Base-by-base conservation (phyloP, 2,888 invertebrate genomes). In the Apocheima hispidaria region DNA sequence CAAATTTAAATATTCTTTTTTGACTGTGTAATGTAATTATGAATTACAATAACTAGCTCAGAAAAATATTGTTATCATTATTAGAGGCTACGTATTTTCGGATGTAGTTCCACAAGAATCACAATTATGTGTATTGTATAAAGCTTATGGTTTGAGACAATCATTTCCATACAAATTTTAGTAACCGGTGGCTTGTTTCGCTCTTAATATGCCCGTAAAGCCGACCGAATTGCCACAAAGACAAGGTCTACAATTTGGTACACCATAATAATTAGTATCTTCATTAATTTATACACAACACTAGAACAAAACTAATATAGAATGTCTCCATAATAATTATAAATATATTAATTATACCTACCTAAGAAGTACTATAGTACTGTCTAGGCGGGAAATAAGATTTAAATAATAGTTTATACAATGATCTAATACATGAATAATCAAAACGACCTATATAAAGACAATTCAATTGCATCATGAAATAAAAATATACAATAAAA, bases 241-340 rank as follows among this genome's bases (percentile, higher is more conserved):
- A 38, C 38, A 21, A 41, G 41, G 16, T 21, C 21, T 21, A 21
- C 12, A 40, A 12, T 21, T 18, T 38, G 36, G 36, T 36, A 16
- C 10, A 33, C 36, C 16, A 7, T 36, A 7, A n/a, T n/a, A 30
- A 35, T 9, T 20, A 38, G 18, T 10, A 20, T 38, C 10, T 38
- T 38, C 33, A 38, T 38, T 43, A 23, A 23, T 23, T 43, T 43
- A 20, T 43, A 43, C 14, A 43, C 23, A 41, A 41, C n/a, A 20
- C 40, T 40, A 23, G 10, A 41, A n/a, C n/a, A 26, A 26, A 18
- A 38, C 18, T 2, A 36, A 14, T n/a, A 38, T 38, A 41, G 41
- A 41, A 41, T 41, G 21, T 23, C 44, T 26, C 26, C 21, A 40
- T 40, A 21, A 23, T 23, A 21, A 12, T 20, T 20, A 21, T 7